A percentile compares a stretch with the other conserved stretches of the same genome.
phyloP scores from a whole-genome alignment of 2,797 vertebrate species.

The Parotocinclus haroldoi region DNA sequence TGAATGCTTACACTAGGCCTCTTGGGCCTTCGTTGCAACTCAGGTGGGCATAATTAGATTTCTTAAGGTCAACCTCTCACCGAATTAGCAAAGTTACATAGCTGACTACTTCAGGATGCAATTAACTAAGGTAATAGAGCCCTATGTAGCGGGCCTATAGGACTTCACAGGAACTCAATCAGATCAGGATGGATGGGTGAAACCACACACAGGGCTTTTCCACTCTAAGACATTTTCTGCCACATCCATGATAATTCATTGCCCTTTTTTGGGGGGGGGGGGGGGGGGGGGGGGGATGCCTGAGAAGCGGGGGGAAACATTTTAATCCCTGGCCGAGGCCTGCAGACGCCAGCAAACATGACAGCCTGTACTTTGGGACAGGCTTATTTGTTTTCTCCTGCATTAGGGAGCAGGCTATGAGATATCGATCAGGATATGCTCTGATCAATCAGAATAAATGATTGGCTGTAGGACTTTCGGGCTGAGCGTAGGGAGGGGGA shows the following conservation, averaged over 20 bases:
- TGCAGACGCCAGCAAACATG: slow-evolving; percentile 30
- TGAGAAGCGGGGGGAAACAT: slow-evolving; percentile 18
- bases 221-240: slow-evolving; percentile 40
- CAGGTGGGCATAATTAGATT: slow-evolving; percentile 83
- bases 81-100: slow-evolving; percentile 81
- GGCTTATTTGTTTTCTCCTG: slow-evolving; percentile 64
- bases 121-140: slow-evolving; percentile 79
- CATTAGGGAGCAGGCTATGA: slow-evolving; percentile 57
- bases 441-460: slow-evolving; percentile 75
- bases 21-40: slow-evolving; percentile 71
- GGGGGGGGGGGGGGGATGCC: slow-evolving; percentile 11
- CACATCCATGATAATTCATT: slow-evolving; percentile 32
- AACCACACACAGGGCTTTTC: slow-evolving; percentile 32
- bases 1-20: slow-evolving; percentile 68
- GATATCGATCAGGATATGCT: slow-evolving; percentile 71
- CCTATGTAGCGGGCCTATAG: slow-evolving; percentile 58
- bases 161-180: slow-evolving; percentile 47
- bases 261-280: slow-evolving; percentile 27
- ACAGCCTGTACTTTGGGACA: slow-evolving; percentile 3
- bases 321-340: slow-evolving; percentile 27
- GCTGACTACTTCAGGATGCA: slow-evolving; percentile 80
- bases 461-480: slow-evolving; percentile 64
- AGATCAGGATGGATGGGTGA: slow-evolving; percentile 36
- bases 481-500: slow-evolving; percentile 50
- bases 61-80: slow-evolving; percentile 82